Conservation (phyloP, 2,888 invertebrate species). For the Diachrysia chrysitis region DNA sequence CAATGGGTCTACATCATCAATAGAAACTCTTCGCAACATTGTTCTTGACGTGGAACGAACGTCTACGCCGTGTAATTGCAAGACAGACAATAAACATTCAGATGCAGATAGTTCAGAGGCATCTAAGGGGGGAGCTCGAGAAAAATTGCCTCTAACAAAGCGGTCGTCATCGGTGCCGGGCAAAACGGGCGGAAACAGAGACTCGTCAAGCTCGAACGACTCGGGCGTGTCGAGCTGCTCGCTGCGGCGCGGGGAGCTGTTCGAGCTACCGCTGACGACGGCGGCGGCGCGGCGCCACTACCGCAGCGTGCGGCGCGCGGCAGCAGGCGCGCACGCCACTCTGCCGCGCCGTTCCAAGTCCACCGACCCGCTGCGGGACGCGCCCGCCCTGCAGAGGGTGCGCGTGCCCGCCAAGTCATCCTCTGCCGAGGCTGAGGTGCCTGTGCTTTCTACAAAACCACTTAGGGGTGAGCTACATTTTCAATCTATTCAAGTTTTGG, state of each 20-base stretch:
- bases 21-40: constrained; percentile 84
- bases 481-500: too few species aligned
- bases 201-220: constrained; percentile 95
- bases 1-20: constrained; percentile 83
- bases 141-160: constrained; percentile 57
- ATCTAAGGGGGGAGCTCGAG: constrained; percentile 64
- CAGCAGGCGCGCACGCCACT: constrained; percentile 89
- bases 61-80: constrained; percentile 78
- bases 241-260: constrained; percentile 84
- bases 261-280: constrained; percentile 90
- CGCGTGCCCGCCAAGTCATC: constrained; percentile 91
- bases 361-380: constrained; percentile 90
- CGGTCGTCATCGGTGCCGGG: constrained; percentile 89
- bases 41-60: constrained; percentile 70
- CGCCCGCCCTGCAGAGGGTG: constrained; percentile 89
- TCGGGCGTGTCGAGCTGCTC: constrained; percentile 94
- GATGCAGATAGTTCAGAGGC: constrained; percentile 83
- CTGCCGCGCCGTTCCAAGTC: constrained; percentile 92
- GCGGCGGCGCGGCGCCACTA: constrained; percentile 86
- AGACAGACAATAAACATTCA: constrained; percentile 72
- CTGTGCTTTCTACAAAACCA: constrained; percentile 90
- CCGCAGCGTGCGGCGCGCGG: constrained; percentile 88
- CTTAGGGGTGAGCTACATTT: constrained; percentile 78
- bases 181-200: constrained; percentile 91
- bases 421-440: constrained; percentile 93